phyloP scores from a whole-genome alignment of 1,140 invertebrate genomes.

The Dendrolimus kikuchii region DNA sequence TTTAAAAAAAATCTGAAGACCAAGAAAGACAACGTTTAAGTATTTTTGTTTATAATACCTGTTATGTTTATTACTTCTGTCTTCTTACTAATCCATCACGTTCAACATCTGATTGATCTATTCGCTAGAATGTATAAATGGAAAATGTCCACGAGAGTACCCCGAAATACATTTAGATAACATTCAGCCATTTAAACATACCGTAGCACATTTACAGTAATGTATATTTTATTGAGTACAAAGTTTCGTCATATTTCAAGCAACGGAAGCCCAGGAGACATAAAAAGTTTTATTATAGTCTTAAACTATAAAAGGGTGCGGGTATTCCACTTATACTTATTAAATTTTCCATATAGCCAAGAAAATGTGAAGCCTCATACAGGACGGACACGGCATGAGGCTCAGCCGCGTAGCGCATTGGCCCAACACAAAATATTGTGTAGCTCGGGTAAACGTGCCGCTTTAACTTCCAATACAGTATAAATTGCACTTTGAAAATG shows the following conservation, averaged over 20 bases:
- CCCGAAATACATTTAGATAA: too few relatives aligned
- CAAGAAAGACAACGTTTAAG: too few relatives aligned
- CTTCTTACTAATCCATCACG: too few relatives aligned
- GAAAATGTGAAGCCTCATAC: conserved; percentile 50
- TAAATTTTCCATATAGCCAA: conserved; percentile 50
- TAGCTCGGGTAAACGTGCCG: conserved; percentile 53
- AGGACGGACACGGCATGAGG: conserved; percentile 45
- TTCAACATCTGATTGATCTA: too few relatives aligned
- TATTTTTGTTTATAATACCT: too few relatives aligned
- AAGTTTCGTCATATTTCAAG: conserved; percentile 8
- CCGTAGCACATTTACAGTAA: too few relatives aligned
- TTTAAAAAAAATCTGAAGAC: too few relatives aligned
- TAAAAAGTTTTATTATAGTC: conserved; percentile 33
- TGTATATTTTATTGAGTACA: not conserved
- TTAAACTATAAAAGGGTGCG: conserved; percentile 27
- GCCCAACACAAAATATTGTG: conserved; percentile 65
- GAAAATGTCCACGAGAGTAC: too few relatives aligned
- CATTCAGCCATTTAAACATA: too few relatives aligned
- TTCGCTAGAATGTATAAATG: too few relatives aligned
- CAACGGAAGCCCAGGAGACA: conserved; percentile 9
- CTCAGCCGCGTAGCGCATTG: conserved; percentile 55
- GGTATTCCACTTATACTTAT: conserved; percentile 54
- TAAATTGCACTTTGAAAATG: conserved; percentile 71
- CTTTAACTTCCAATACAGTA: conserved; percentile 70
- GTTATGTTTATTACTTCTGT: too few relatives aligned